Evolutionary conservation across 2,797 vertebrate species (phyloP).

Genomic region (Enteromius mattozi): DNA sequence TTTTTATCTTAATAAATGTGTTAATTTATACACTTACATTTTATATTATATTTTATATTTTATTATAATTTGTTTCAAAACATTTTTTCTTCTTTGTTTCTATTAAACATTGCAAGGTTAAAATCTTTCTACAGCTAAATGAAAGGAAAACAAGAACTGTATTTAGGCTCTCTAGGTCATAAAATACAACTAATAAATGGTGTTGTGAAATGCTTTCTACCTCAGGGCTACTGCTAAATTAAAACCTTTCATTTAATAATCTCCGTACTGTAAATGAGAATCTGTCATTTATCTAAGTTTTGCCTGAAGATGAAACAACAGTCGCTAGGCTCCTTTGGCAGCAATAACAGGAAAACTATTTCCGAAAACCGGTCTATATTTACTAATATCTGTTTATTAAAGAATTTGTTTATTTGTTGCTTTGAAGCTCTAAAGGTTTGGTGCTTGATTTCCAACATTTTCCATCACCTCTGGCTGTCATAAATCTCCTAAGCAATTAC

Average conservation of each 20-base stretch:
- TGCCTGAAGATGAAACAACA: neutral
- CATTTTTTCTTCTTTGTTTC: neutral
- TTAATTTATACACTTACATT: neutral
- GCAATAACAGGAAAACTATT: neutral
- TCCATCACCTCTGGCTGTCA: neutral
- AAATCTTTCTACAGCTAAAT: neutral
- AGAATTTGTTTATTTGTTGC: neutral
- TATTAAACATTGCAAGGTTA: neutral
- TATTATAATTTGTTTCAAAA: neutral
- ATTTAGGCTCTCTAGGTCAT: neutral
- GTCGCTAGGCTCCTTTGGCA: neutral
- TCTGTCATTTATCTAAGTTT: neutral
- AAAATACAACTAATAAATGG: neutral
- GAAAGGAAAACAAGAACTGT: neutral
- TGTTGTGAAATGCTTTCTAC: neutral
- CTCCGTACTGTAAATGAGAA: neutral
- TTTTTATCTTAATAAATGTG: neutral
- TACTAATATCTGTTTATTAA: neutral
- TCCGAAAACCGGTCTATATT: neutral
- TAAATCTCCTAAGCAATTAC: constrained; percentile 23
- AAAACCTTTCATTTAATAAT: constrained; percentile 9
- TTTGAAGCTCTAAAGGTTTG: neutral
- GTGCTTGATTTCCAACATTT: neutral
- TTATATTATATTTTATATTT: too few species aligned
- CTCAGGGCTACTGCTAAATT: constrained; percentile 1